Evolutionary conservation across 2,113 vertebrate species (phyloP).

Genomic region (Oryzias woworae): DNA sequence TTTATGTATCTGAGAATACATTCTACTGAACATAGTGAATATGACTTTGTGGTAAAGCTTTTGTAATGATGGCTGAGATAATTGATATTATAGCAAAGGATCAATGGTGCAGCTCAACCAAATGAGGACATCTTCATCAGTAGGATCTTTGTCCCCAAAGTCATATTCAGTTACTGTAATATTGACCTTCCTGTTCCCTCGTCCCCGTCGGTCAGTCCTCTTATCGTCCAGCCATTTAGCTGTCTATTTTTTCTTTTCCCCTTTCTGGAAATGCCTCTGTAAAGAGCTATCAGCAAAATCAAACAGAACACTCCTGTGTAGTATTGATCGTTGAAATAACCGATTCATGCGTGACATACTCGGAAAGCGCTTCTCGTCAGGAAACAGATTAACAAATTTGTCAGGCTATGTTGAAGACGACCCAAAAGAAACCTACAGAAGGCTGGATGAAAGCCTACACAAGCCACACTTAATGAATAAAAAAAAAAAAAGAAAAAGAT

Average conservation of each 20-base stretch:
- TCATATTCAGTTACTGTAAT: slow-evolving; percentile 68
- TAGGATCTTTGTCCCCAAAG: slow-evolving; percentile 53
- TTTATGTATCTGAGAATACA: slow-evolving; percentile 15
- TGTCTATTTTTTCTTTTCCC: slow-evolving; percentile 55
- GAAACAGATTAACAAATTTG: slow-evolving; percentile 2
- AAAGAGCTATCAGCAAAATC: slow-evolving; percentile 26
- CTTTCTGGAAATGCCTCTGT: slow-evolving; percentile 30
- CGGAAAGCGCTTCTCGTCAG: neutral
- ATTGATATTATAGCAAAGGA: slow-evolving; percentile 60
- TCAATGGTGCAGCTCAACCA: slow-evolving; percentile 42
- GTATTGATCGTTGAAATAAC: slow-evolving; percentile 5
- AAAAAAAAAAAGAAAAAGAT: too few relatives aligned
- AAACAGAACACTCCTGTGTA: slow-evolving; percentile 5
- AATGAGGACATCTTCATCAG: slow-evolving; percentile 37
- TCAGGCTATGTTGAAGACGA: neutral
- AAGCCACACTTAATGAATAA: too few relatives aligned
- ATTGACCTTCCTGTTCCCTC: slow-evolving; percentile 64
- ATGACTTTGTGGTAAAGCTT: slow-evolving; percentile 43
- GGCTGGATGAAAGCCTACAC: too few relatives aligned
- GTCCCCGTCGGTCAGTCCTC: slow-evolving; percentile 56
- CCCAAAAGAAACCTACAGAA: neutral
- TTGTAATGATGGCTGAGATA: slow-evolving; percentile 45
- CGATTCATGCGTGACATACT: neutral
- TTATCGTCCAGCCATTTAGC: slow-evolving; percentile 40
- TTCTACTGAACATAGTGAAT: slow-evolving; percentile 30